These are phyloP conservation scores for Drosophila fuyamai DNA, from an alignment of 1,140 invertebrate genomes.

Conservation along the genomic window DNA sequence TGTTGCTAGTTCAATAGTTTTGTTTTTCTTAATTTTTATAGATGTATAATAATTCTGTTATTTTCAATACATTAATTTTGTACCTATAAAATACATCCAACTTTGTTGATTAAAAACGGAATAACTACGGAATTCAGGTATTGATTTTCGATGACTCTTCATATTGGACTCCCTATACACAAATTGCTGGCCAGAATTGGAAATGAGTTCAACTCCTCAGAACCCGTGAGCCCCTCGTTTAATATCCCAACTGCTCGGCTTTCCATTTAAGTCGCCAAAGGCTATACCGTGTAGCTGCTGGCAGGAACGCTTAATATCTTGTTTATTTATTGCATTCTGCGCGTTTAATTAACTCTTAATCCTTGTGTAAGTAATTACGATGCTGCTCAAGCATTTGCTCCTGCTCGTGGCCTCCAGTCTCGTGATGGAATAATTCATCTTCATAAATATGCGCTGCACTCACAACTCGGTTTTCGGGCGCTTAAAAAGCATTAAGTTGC, in stretches of 20 bases:
- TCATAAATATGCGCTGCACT: constrained; percentile 82
- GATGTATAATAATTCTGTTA: neutral
- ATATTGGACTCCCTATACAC: neutral
- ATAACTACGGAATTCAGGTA: too few relatives aligned
- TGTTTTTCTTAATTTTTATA: neutral
- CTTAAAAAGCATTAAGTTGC: constrained; percentile 82
- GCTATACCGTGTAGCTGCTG: constrained; percentile 11
- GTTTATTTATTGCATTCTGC: constrained; percentile 82
- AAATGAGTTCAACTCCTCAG: neutral
- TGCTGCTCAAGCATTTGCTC: constrained; percentile 23
- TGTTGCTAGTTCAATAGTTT: constrained; percentile 2
- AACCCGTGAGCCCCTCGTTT: neutral
- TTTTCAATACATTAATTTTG: neutral
- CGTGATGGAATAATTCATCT: constrained; percentile 80
- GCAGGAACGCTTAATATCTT: constrained; percentile 75
- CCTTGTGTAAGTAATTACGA: constrained; percentile 81
- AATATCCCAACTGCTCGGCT: neutral
- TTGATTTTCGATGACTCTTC: too few relatives aligned
- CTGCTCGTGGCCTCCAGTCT: constrained; percentile 36
- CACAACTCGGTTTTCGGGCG: constrained; percentile 51
- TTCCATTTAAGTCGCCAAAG: constrained; percentile 6
- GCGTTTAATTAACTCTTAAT: constrained; percentile 83
- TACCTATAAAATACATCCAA: too few relatives aligned
- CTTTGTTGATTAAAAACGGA: too few relatives aligned
- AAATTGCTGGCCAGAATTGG: constrained; percentile 6